Percentiles rank a stretch among this genome's conserved stretches.
Conservation (phyloP, 2,113 vertebrate genomes). For the Arvicanthis niloticus region DNA sequence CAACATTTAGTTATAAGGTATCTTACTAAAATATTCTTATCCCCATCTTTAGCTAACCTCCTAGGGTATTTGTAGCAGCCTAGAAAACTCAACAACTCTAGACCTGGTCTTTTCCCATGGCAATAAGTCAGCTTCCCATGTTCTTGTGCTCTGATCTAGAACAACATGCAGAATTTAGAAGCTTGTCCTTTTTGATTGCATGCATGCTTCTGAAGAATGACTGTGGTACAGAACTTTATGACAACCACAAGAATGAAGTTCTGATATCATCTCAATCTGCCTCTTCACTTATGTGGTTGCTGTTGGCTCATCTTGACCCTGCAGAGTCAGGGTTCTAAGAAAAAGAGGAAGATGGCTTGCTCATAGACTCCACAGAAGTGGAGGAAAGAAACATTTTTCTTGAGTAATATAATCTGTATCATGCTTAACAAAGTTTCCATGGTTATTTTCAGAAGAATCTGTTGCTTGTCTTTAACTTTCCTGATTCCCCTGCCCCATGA, state of each 20-base stretch:
- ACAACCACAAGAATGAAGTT: slow-evolving; percentile 3
- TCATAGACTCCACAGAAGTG: not conserved
- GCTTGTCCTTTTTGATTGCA: not conserved
- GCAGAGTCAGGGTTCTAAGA: slow-evolving; percentile 61
- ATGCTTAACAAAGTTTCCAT: slow-evolving; percentile 36
- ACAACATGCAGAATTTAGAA: not conserved
- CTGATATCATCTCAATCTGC: not conserved
- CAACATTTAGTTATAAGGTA: not conserved
- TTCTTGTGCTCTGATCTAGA: not conserved
- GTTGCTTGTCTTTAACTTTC: not conserved
- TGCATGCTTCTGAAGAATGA: not conserved
- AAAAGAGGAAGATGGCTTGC: slow-evolving; percentile 54
- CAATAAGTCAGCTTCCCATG: not conserved
- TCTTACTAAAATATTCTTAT: not conserved
- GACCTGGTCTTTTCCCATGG: not conserved
- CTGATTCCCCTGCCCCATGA: not conserved
- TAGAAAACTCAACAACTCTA: not conserved
- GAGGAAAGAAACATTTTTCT: slow-evolving; percentile 31
- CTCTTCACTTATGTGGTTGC: slow-evolving; percentile 22
- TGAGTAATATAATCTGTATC: not conserved
- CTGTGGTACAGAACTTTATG: not conserved
- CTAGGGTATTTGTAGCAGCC: not conserved
- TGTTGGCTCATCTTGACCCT: slow-evolving; percentile 55
- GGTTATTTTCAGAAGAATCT: slow-evolving; percentile 53
- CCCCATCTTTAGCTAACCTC: not conserved